These are phyloP conservation scores for Scolopax rusticola DNA, from an alignment of 2,797 vertebrate species.

Conservation along the genomic window DNA sequence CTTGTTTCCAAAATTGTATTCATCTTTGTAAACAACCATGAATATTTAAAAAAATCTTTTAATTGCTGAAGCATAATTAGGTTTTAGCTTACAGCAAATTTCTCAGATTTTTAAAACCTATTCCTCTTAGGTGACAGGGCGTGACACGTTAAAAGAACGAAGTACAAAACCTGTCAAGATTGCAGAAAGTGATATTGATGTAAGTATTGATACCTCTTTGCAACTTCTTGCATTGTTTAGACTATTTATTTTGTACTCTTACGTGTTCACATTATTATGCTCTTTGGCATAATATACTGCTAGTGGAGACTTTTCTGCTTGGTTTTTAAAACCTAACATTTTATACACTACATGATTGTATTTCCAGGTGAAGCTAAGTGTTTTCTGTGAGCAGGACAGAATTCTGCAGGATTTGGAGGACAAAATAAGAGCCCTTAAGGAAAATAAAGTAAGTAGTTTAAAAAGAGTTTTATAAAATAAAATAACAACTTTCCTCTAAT, in stretches of 20 bases:
- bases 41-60: background rate
- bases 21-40: background rate
- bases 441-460: conserved; percentile 89
- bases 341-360: background rate
- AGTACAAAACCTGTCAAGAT: conserved; percentile 91
- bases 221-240: background rate
- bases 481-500: background rate
- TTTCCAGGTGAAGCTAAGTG: conserved; percentile 93
- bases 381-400: conserved; percentile 97
- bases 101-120: conserved; percentile 46
- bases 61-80: background rate
- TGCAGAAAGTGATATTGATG: conserved; percentile 96
- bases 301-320: background rate
- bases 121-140: conserved; percentile 88
- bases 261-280: background rate
- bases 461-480: background rate
- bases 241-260: background rate
- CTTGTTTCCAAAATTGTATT: background rate
- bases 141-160: conserved; percentile 88
- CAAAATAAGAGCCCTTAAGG: conserved; percentile 92
- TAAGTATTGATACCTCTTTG: conserved; percentile 80
- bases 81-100: background rate
- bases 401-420: conserved; percentile 95
- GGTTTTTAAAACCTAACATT: background rate
- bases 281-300: background rate